Conservation (phyloP, 2,113 vertebrate genomes). For the Corythornis vintsioides region DNA sequence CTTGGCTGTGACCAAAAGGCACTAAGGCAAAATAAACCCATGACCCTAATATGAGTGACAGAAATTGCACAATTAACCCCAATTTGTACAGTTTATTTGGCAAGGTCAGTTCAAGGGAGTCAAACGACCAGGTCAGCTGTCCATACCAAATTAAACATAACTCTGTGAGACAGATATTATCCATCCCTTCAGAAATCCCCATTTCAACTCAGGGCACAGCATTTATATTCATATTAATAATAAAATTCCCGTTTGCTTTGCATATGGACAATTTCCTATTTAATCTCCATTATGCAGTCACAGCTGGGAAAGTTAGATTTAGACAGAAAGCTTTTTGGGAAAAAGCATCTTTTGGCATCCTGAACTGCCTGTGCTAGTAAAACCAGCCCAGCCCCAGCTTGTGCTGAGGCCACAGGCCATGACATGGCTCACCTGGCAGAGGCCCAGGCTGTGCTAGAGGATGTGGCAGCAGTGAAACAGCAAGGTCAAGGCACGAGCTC, state of each 20-base stretch:
- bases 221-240: neutral
- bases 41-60: rapidly evolving
- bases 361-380: neutral
- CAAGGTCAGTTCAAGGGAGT: neutral
- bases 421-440: neutral
- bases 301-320: neutral
- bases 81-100: neutral
- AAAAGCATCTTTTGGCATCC: neutral
- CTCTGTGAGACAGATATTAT: neutral
- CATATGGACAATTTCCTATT: neutral
- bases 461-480: neutral
- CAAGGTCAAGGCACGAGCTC: rapidly evolving
- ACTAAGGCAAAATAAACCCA: neutral
- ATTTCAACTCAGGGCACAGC: neutral
- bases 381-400: neutral
- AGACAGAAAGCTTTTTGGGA: neutral
- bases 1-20: neutral
- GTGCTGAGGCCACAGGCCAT: neutral
- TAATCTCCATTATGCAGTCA: neutral
- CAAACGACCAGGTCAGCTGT: neutral
- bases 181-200: neutral
- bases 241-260: neutral
- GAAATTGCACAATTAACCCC: neutral
- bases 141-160: neutral
- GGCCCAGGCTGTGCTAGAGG: neutral